Base-by-base conservation (phyloP, 2,797 vertebrate genomes). In the Eleutherodactylus coqui region DNA sequence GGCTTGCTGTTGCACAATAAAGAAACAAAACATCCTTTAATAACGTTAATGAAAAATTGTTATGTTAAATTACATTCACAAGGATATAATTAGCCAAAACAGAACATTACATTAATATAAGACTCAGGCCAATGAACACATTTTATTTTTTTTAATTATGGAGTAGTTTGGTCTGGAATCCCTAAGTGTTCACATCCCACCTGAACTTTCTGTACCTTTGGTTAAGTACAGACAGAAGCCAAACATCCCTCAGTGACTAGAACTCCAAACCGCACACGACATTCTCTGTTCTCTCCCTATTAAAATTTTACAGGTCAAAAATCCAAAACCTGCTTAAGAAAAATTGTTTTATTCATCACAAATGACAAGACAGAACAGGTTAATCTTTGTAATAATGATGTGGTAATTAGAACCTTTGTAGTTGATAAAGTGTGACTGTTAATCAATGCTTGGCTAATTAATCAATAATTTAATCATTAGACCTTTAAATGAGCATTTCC, bases 301-400 rank as follows among this genome's bases (percentile, higher is more conserved):
- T 99, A 97, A 98, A 98, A 99, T 97, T 97, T 98, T 96, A 97
- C 97, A 99, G 97, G 97, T 99, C 97, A 99, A 95, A 98, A 98
- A 97, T 96, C 96, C 95, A 97, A 98, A 98, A 96, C 96, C 95
- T 96, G 95, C 95, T 97, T 97, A 96, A 96, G 94, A 95, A 97
- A 96, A 98, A 97, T 96, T 96, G 94, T 96, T 97, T 95, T 97
- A 96, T 97, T 98, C 96, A 97, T 98, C 93, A 93, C 94, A 96
- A 95, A 94, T 96, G 96, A 97, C 96, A 96, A 95, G 95, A 96
- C 90, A 96, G 95, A 96, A 92, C 91, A 95, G 97, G 97, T 97
- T 96, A 96, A 95, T 94, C 95, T 93, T 92, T 95, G 95, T 95
- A 95, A 95, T 96, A 97, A 97, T 96, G 93, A 94, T 88, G 89